Percentiles rank a stretch among this genome's conserved stretches.
Conservation (phyloP, 2,113 vertebrate genomes). For the Malurus elegans region DNA sequence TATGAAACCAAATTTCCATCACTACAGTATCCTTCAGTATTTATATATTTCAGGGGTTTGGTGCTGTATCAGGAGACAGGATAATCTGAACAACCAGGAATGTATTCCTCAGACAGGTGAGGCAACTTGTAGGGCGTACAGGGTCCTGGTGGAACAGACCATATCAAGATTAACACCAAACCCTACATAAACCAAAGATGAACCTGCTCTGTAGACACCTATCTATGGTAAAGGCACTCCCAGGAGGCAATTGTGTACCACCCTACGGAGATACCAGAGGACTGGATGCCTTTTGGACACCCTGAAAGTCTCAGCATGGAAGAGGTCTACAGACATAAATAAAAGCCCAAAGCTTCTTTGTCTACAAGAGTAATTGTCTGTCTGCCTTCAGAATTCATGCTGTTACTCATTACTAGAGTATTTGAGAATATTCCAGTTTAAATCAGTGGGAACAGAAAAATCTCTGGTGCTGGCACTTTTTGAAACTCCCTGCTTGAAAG, state of each 20-base stretch:
- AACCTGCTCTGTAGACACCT: background rate
- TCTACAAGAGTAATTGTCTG: background rate
- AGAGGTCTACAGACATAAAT: background rate
- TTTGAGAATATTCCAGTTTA: background rate
- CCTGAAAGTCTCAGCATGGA: background rate
- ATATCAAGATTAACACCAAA: background rate
- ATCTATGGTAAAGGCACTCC: background rate
- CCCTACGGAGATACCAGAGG: background rate
- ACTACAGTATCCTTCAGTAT: background rate
- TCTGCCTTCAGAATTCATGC: background rate
- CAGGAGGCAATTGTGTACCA: background rate
- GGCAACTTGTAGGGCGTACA: background rate
- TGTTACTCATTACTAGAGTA: background rate
- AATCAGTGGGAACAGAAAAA: background rate
- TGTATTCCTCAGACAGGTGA: background rate
- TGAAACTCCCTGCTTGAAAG: background rate
- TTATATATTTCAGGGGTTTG: background rate
- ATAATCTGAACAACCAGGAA: background rate
- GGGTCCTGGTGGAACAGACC: background rate
- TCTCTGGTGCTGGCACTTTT: background rate
- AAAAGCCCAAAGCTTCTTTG: background rate
- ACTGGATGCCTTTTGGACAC: background rate
- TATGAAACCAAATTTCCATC: background rate
- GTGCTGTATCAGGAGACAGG: background rate
- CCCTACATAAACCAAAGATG: background rate